Evolutionary conservation across 2,113 vertebrate species (phyloP).

Genomic region (Coregonus clupeaformis): DNA sequence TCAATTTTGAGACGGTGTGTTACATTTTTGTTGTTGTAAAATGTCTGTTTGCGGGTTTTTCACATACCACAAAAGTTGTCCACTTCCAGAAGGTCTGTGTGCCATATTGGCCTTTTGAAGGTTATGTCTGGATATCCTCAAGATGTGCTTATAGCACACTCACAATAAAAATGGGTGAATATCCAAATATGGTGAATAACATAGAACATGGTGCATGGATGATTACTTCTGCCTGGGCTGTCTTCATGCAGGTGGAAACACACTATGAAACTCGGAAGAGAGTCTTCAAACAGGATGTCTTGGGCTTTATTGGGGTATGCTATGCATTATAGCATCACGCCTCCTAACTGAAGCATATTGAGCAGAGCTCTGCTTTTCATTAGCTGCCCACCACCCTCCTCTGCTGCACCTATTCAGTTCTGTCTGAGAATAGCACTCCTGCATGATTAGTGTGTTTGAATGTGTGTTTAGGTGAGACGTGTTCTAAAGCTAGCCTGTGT

Average conservation of each 20-base stretch:
- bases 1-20: no score
- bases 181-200: slow-evolving; percentile 15
- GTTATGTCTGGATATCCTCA: slow-evolving; percentile 24
- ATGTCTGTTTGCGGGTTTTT: not conserved
- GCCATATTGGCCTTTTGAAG: slow-evolving; percentile 24
- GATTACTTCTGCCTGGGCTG: slow-evolving; percentile 6
- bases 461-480: not conserved
- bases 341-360: slow-evolving; percentile 58
- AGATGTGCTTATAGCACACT: slow-evolving; percentile 18
- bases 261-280: slow-evolving; percentile 25
- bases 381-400: slow-evolving; percentile 54
- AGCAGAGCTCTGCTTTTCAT: slow-evolving; percentile 66
- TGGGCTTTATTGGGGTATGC: slow-evolving; percentile 65
- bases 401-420: slow-evolving; percentile 7
- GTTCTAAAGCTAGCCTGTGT: not conserved
- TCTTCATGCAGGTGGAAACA: slow-evolving; percentile 31
- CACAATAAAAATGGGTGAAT: slow-evolving; percentile 8
- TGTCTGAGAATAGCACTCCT: slow-evolving; percentile 2
- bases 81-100: slow-evolving; percentile 11
- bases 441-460: slow-evolving; percentile 1
- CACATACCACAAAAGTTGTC: slow-evolving; percentile 5
- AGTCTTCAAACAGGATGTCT: slow-evolving; percentile 56
- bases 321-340: slow-evolving; percentile 63
- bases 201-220: slow-evolving; percentile 6
- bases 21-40: not conserved